Conservation (phyloP, 2,797 vertebrate species). For the Pampus argenteus region DNA sequence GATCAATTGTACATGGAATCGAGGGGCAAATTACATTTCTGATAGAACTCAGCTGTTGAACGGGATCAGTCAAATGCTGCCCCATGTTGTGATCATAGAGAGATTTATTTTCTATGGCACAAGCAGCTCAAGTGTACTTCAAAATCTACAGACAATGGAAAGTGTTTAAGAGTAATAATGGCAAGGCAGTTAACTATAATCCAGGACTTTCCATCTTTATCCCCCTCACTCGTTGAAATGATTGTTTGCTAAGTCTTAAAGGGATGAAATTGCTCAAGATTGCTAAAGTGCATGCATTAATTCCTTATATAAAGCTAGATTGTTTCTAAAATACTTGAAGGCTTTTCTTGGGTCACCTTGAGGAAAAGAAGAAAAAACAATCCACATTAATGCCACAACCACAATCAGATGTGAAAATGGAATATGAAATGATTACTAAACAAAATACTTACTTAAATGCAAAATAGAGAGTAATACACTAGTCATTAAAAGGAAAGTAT, state of each 20-base stretch:
- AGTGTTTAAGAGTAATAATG: constrained; percentile 77
- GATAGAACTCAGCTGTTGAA: constrained; percentile 64
- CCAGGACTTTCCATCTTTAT: constrained; percentile 73
- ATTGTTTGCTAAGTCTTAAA: constrained; percentile 74
- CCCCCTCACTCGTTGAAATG: constrained; percentile 73
- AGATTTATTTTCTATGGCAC: constrained; percentile 71
- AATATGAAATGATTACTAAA: constrained; percentile 10
- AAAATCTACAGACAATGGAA: constrained; percentile 76
- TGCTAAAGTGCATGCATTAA: constrained; percentile 71
- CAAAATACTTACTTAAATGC: constrained; percentile 7
- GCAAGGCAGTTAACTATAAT: constrained; percentile 74
- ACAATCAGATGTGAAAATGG: constrained; percentile 18
- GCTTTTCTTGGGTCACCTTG: constrained; percentile 68
- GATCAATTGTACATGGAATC: constrained; percentile 72
- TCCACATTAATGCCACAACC: neutral
- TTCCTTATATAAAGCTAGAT: constrained; percentile 64
- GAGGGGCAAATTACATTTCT: constrained; percentile 70
- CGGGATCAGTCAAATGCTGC: constrained; percentile 55
- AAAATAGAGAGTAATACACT: neutral
- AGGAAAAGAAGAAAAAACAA: constrained; percentile 25
- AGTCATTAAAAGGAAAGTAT: neutral
- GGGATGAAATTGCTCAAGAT: constrained; percentile 76
- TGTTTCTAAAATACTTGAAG: constrained; percentile 59
- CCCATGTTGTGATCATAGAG: constrained; percentile 75
- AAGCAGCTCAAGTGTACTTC: constrained; percentile 79